These are phyloP conservation scores for Psammodynastes pulverulentus DNA, from an alignment of 2,113 vertebrate genomes.

Conservation along the genomic window DNA sequence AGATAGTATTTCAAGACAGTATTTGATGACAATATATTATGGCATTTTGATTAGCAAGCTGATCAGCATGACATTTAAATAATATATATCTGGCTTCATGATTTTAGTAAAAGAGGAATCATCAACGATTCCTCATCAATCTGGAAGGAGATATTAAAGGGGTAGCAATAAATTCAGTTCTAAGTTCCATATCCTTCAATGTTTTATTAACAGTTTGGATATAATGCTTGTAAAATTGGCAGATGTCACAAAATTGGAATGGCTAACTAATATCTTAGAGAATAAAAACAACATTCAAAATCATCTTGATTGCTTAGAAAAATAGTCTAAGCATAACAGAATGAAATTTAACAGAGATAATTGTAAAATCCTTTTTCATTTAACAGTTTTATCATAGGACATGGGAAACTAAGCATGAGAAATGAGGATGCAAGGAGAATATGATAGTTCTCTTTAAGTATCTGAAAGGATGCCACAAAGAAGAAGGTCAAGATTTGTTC, in stretches of 20 bases:
- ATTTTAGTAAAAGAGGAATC: neutral
- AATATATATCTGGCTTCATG: neutral
- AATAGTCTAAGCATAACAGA: neutral
- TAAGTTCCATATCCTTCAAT: neutral
- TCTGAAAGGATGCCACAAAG: neutral
- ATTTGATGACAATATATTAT: neutral
- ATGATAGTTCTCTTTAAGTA: neutral
- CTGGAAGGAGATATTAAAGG: neutral
- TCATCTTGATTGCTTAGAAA: neutral
- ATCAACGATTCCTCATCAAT: neutral
- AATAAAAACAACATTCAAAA: neutral
- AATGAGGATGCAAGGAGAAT: neutral
- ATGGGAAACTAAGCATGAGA: neutral
- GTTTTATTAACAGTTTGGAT: neutral
- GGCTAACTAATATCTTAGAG: neutral
- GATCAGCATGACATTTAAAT: neutral
- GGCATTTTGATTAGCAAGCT: neutral
- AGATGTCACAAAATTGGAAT: neutral
- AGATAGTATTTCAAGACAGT: neutral
- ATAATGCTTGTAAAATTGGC: neutral
- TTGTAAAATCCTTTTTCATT: neutral
- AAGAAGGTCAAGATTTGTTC: neutral
- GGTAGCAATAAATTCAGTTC: neutral
- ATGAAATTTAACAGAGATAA: neutral
- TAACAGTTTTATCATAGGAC: neutral